Conservation (phyloP, 2,113 vertebrate genomes). For the Amblyopsis rosae region DNA sequence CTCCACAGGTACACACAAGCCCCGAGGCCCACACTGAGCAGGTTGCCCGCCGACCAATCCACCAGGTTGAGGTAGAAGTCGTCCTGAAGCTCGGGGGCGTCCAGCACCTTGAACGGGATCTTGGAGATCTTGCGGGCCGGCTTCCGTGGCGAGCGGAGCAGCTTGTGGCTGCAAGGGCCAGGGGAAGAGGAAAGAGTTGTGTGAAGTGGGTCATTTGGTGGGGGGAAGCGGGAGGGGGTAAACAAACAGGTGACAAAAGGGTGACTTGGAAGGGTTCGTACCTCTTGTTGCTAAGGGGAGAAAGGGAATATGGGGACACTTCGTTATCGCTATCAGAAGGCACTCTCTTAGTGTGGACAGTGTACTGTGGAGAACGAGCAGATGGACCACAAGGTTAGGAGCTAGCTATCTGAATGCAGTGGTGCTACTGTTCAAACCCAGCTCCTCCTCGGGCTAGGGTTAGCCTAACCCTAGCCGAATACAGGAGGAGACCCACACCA, state of each 20-base stretch:
- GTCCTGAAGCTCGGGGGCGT: slow-evolving; percentile 95
- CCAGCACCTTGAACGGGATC: slow-evolving; percentile 97
- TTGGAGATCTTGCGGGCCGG: slow-evolving; percentile 98
- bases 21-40: slow-evolving; percentile 95
- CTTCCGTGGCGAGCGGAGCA: slow-evolving; percentile 93
- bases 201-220: no score
- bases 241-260: background rate
- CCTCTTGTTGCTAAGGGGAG: slow-evolving; percentile 84
- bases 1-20: slow-evolving; percentile 99
- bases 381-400: slow-evolving; percentile 1
- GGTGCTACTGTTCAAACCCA: no score
- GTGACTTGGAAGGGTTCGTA: slow-evolving; percentile 21
- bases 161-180: slow-evolving; percentile 84
- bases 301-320: slow-evolving; percentile 81
- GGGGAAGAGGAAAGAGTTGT: background rate
- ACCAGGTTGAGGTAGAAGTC: slow-evolving; percentile 99
- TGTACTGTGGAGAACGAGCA: slow-evolving; percentile 65
- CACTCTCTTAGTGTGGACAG: slow-evolving; percentile 79
- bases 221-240: no score
- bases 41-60: slow-evolving; percentile 97
- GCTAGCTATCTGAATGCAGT: no score
- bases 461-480: no score
- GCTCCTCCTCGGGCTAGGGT: no score
- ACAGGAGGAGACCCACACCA: no score
- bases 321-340: slow-evolving; percentile 78